A percentile compares a stretch with the other conserved stretches of the same genome.
These are phyloP conservation scores for Daphoenositta chrysoptera DNA, from an alignment of 2,113 vertebrate species.

Conservation along the genomic window DNA sequence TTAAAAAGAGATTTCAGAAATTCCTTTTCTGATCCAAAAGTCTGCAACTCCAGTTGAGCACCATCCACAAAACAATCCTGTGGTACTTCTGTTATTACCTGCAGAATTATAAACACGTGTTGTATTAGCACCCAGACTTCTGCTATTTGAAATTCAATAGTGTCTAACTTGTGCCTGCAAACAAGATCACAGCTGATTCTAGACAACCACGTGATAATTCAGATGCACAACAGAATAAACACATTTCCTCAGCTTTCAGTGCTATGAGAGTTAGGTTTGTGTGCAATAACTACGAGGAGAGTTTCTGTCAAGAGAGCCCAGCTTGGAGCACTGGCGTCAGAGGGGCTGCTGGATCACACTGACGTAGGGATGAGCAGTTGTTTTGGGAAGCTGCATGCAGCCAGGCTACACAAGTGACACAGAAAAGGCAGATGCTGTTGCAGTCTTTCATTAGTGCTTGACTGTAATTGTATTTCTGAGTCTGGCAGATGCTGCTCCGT, in stretches of 20 bases:
- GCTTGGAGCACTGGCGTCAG: not conserved
- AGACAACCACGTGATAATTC: not conserved
- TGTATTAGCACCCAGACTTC: not conserved
- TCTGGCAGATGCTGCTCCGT: constrained; percentile 44
- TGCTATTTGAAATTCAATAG: not conserved
- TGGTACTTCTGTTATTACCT: not conserved
- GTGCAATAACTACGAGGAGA: not conserved
- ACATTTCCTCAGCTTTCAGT: not conserved
- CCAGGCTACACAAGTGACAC: not conserved
- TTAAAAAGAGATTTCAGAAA: not conserved
- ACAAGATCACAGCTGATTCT: not conserved
- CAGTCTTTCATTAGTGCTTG: constrained; percentile 31
- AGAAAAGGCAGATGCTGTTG: constrained; percentile 30
- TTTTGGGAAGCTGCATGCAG: not conserved
- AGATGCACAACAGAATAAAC: not conserved
- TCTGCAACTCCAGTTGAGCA: not conserved
- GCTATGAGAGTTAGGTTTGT: not conserved
- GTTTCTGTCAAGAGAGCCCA: not conserved
- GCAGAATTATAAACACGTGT: not conserved
- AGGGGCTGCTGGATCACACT: not conserved
- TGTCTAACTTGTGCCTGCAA: not conserved
- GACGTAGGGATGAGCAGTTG: not conserved
- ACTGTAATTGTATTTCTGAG: constrained; percentile 41
- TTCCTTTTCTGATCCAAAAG: not conserved
- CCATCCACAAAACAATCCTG: not conserved